These are phyloP conservation scores for Austrolebias charrua DNA, from an alignment of 2,797 vertebrate species.

Conservation along the genomic window DNA sequence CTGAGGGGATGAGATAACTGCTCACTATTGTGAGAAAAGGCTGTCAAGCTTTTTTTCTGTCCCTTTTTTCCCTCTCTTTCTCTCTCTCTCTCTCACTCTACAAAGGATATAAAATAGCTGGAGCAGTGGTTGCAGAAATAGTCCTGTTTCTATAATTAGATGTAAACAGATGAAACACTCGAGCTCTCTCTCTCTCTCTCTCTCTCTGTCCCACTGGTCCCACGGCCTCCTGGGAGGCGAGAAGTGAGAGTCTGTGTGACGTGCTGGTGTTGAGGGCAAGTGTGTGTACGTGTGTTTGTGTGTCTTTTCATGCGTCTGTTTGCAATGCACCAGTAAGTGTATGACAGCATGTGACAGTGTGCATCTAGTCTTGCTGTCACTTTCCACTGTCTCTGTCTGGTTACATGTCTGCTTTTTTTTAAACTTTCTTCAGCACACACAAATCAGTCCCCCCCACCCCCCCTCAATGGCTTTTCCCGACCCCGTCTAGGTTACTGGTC, in stretches of 20 bases:
- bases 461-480: conserved; percentile 12
- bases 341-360: conserved; percentile 68
- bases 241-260: conserved; percentile 51
- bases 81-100: conserved; percentile 27
- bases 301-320: conserved; percentile 27
- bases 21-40: conserved; percentile 70
- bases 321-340: conserved; percentile 62
- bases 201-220: conserved; percentile 75
- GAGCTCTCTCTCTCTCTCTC: too few species aligned
- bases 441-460: conserved; percentile 34
- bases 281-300: conserved; percentile 19
- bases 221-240: conserved; percentile 66
- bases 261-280: conserved; percentile 18
- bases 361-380: conserved; percentile 55
- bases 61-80: too few species aligned
- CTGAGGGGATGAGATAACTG: conserved; percentile 73
- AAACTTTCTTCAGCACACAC: conserved; percentile 20
- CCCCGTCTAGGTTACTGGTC: conserved; percentile 61
- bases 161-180: conserved; percentile 74
- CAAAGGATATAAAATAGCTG: conserved; percentile 66
- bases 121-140: conserved; percentile 72
- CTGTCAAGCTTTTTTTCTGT: conserved; percentile 72
- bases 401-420: conserved; percentile 9
- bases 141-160: conserved; percentile 79
- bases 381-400: conserved; percentile 26